Conservation (phyloP, 2,113 vertebrate species). For the Prolemur simus region DNA sequence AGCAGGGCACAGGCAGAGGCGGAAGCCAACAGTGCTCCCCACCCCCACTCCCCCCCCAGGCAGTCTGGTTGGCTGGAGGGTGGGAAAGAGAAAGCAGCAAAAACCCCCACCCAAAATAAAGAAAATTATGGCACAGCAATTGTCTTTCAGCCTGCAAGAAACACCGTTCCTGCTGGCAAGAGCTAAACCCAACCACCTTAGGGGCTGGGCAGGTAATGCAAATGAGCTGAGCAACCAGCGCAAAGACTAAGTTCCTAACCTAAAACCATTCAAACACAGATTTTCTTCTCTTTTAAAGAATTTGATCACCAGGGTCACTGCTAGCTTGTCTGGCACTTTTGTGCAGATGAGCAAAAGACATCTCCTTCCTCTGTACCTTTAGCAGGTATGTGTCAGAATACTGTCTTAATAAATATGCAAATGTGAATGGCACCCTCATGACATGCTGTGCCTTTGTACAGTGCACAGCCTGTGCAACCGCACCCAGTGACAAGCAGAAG, state of each 20-base stretch:
- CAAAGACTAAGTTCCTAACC: background rate
- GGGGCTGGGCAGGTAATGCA: rapidly evolving
- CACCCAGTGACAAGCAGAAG: background rate
- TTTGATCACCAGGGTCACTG: background rate
- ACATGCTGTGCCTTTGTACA: rapidly evolving
- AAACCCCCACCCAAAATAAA: background rate
- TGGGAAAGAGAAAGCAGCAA: background rate
- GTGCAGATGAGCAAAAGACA: background rate
- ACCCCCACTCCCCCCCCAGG: rapidly evolving
- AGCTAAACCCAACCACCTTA: background rate
- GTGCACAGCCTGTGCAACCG: background rate
- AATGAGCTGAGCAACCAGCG: rapidly evolving
- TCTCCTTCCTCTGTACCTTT: background rate
- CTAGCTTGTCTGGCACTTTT: background rate
- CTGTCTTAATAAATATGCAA: background rate
- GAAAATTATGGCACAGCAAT: background rate
- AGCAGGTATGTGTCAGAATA: background rate
- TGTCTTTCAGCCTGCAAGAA: background rate
- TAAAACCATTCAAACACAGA: background rate
- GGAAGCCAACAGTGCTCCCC: background rate
- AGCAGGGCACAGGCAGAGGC: background rate
- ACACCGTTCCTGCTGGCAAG: background rate
- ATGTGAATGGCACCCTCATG: rapidly evolving
- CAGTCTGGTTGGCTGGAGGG: background rate
- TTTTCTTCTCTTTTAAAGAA: background rate